Percentiles rank a stretch among this genome's conserved stretches.
phyloP scores from a whole-genome alignment of 2,888 invertebrate species.

The Notodonta ziczac region DNA sequence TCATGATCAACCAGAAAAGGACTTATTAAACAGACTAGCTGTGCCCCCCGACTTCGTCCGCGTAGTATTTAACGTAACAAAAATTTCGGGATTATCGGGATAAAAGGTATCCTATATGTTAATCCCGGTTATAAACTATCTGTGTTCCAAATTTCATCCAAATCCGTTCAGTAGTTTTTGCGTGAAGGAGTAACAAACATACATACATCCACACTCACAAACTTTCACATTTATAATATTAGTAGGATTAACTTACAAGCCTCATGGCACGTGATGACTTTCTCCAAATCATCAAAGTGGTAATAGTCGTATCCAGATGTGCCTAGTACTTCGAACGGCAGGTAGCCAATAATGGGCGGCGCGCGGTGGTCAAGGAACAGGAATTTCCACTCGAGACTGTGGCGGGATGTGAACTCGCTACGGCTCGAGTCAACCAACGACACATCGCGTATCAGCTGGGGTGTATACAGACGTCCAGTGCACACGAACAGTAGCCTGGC shows the following conservation, averaged over 20 bases:
- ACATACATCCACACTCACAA: too few relatives aligned
- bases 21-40: too few relatives aligned
- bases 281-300: slow-evolving; percentile 96
- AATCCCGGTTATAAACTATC: too few relatives aligned
- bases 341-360: slow-evolving; percentile 95
- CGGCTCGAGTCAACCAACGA: slow-evolving; percentile 90
- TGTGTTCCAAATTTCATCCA: too few relatives aligned
- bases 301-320: slow-evolving; percentile 98
- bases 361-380: slow-evolving; percentile 96
- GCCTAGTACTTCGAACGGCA: slow-evolving; percentile 97
- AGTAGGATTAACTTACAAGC: slow-evolving; percentile 89
- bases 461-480: slow-evolving; percentile 91
- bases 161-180: too few relatives aligned
- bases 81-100: too few relatives aligned
- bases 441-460: slow-evolving; percentile 94
- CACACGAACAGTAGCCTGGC: slow-evolving; percentile 90
- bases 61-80: too few relatives aligned
- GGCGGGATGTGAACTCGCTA: slow-evolving; percentile 95
- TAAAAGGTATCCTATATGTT: too few relatives aligned
- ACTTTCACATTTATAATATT: too few relatives aligned
- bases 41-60: too few relatives aligned
- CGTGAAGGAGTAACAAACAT: too few relatives aligned
- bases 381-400: slow-evolving; percentile 98
- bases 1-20: too few relatives aligned
- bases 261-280: slow-evolving; percentile 94